These are phyloP conservation scores for Coenonympha arcania DNA, from an alignment of 2,888 invertebrate genomes.

Conservation along the genomic window DNA sequence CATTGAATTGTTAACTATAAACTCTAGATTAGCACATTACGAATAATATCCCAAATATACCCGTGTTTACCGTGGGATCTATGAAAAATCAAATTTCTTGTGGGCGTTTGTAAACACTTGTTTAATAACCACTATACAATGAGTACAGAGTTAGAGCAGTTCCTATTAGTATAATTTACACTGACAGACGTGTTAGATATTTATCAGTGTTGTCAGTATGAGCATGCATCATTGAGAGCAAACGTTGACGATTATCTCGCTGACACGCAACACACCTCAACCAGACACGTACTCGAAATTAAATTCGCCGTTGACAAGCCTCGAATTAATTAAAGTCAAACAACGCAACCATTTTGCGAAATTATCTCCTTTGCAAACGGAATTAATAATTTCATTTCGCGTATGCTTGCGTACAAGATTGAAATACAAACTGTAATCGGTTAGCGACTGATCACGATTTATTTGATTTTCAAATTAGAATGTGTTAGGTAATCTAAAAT, in stretches of 20 bases:
- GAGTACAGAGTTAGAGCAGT: no score
- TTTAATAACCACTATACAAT: no score
- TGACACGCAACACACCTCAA: slow-evolving; percentile 59
- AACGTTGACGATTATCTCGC: slow-evolving; percentile 50
- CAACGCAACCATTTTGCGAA: slow-evolving; percentile 62
- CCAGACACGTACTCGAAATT: slow-evolving; percentile 59
- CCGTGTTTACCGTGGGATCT: no score
- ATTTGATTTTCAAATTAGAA: slow-evolving; percentile 1
- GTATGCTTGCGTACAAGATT: slow-evolving; percentile 41
- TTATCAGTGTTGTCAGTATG: no score
- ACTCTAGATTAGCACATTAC: no score
- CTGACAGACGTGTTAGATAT: no score
- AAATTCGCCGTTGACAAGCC: slow-evolving; percentile 67
- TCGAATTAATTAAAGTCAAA: slow-evolving; percentile 72
- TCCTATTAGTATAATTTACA: no score
- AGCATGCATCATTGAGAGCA: slow-evolving; percentile 26
- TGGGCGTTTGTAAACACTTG: no score
- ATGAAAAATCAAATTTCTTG: no score
- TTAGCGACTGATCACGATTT: slow-evolving; percentile 1
- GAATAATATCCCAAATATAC: no score
- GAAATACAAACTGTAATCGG: slow-evolving; percentile 34
- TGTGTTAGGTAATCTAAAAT: neutral
- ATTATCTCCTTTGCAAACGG: slow-evolving; percentile 64
- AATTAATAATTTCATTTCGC: slow-evolving; percentile 63
- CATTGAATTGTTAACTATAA: no score